Percentiles rank a stretch among this genome's conserved stretches.
phyloP scores from a whole-genome alignment of 1,140 invertebrate genomes.

The Helicoverpa armigera region DNA sequence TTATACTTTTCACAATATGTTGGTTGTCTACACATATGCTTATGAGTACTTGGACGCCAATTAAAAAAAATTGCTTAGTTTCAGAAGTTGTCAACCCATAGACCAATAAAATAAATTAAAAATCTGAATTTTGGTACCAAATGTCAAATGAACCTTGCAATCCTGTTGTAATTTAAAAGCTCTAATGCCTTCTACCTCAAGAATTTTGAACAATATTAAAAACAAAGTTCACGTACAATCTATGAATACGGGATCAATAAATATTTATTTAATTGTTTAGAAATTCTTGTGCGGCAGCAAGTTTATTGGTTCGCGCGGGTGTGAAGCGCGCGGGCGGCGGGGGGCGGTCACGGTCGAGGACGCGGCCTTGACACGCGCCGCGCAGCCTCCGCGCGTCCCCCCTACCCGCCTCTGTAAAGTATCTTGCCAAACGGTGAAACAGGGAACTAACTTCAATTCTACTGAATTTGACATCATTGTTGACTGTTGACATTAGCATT shows the following conservation, averaged over 20 bases:
- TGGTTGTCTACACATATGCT: too few species aligned
- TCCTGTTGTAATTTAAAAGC: too few species aligned
- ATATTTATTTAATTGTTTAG: conserved; percentile 12
- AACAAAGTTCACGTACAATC: not conserved
- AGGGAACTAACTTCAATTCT: conserved; percentile 28
- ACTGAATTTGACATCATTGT: conserved; percentile 12
- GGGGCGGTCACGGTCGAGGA: conserved; percentile 77
- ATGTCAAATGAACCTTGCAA: too few species aligned
- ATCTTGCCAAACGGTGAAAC: conserved; percentile 1
- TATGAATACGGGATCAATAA: conserved; percentile 12
- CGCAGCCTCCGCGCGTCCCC: conserved; percentile 64
- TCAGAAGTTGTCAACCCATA: too few species aligned
- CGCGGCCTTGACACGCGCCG: conserved; percentile 77
- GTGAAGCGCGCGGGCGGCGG: conserved; percentile 39
- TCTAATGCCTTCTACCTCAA: too few species aligned
- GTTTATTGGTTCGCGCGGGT: conserved; percentile 43
- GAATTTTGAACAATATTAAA: too few species aligned
- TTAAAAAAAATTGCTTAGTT: too few species aligned
- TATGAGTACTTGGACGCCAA: too few species aligned
- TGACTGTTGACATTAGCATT: not conserved
- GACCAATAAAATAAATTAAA: too few species aligned
- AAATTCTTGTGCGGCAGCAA: conserved; percentile 25
- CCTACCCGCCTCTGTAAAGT: not conserved
- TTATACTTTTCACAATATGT: too few species aligned
- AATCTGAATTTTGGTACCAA: too few species aligned